Percentiles rank a stretch among this genome's conserved stretches.
These are phyloP conservation scores for Drosophila virilis DNA, from an alignment of 1,140 invertebrate species.

Conservation along the genomic window DNA sequence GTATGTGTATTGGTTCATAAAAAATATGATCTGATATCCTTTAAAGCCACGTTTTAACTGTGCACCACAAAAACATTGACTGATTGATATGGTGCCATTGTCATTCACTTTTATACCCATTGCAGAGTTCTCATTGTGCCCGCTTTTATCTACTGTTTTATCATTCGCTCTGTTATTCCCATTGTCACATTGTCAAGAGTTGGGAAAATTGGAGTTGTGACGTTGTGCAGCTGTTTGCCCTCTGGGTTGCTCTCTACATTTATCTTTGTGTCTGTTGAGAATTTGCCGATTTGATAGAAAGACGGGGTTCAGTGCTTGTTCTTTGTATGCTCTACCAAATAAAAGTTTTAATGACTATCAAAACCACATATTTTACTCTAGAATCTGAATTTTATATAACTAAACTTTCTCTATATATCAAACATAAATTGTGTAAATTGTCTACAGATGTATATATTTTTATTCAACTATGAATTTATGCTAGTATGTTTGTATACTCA, in stretches of 20 bases:
- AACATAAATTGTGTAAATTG: no score
- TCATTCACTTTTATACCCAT: conserved; percentile 72
- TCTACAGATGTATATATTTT: no score
- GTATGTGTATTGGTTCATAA: conserved; percentile 21
- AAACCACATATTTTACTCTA: no score
- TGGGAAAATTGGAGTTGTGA: conserved; percentile 22
- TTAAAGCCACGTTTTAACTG: conserved; percentile 9
- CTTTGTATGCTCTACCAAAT: background rate
- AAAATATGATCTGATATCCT: conserved; percentile 18
- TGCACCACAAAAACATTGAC: conserved; percentile 64
- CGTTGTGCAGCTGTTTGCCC: conserved; percentile 18
- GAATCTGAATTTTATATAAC: no score
- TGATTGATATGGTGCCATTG: conserved; percentile 68
- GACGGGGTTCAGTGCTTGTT: conserved; percentile 14
- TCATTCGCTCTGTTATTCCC: conserved; percentile 49
- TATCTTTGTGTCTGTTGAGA: background rate
- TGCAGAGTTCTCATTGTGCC: conserved; percentile 15
- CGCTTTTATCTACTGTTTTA: conserved; percentile 46
- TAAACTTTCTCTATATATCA: no score
- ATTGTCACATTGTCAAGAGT: conserved; percentile 35
- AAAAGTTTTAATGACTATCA: no score
- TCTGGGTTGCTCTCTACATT: background rate
- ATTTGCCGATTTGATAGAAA: conserved; percentile 30
- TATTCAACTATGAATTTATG: no score
- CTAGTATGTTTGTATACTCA: no score